Evolutionary conservation across 2,888 invertebrate species (phyloP).

Genomic region (Trichopria drosophilae): DNA sequence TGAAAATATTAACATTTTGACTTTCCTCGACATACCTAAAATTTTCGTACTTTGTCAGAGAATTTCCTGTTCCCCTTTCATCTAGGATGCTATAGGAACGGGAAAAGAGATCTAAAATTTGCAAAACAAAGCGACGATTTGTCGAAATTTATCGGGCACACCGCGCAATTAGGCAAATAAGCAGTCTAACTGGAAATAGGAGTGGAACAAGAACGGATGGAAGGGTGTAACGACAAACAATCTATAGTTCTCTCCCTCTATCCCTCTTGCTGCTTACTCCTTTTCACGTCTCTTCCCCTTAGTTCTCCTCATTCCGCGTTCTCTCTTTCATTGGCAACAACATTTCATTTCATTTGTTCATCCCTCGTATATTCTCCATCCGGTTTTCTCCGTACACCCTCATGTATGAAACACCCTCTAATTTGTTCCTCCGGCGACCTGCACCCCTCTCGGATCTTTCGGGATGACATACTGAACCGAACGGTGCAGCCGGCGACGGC

Average conservation of each 20-base stretch:
- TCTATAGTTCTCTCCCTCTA: slow-evolving; percentile 46
- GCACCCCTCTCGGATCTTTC: slow-evolving; percentile 39
- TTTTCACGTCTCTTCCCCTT: slow-evolving; percentile 16
- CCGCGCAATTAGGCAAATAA: slow-evolving; percentile 56
- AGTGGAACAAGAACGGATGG: slow-evolving; percentile 44
- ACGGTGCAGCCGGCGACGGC: too few relatives aligned
- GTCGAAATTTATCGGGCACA: slow-evolving; percentile 53
- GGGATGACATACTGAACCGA: slow-evolving; percentile 34
- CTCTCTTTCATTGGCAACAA: slow-evolving; percentile 49
- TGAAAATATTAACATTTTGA: too few relatives aligned
- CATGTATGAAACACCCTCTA: slow-evolving; percentile 53
- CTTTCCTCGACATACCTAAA: slow-evolving; percentile 12
- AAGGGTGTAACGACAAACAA: slow-evolving; percentile 55
- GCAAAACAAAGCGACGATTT: slow-evolving; percentile 50
- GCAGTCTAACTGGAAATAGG: slow-evolving; percentile 52
- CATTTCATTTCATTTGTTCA: slow-evolving; percentile 57
- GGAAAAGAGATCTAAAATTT: slow-evolving; percentile 34
- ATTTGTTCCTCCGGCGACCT: slow-evolving; percentile 51
- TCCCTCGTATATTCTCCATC: slow-evolving; percentile 42
- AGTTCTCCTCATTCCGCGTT: slow-evolving; percentile 21
- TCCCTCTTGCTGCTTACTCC: slow-evolving; percentile 13
- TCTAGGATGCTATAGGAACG: slow-evolving; percentile 18
- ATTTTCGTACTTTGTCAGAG: slow-evolving; percentile 25
- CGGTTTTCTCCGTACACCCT: slow-evolving; percentile 43
- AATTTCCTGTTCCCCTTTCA: too few relatives aligned